These are phyloP conservation scores for Prunella himalayana DNA, from an alignment of 2,113 vertebrate species.

Conservation along the genomic window DNA sequence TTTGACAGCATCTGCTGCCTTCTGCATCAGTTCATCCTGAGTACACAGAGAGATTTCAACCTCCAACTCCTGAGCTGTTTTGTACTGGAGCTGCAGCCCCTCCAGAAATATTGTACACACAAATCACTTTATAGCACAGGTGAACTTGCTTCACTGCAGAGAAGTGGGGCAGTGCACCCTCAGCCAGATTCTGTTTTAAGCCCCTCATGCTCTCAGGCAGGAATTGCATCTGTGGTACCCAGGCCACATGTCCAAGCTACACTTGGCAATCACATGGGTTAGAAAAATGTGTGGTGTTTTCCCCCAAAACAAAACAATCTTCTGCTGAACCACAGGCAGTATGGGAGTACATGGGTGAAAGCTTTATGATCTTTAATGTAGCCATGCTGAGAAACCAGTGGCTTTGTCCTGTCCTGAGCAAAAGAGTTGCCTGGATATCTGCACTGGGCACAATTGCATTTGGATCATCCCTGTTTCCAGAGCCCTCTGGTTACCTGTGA, in stretches of 20 bases:
- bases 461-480: neutral
- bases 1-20: neutral
- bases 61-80: neutral
- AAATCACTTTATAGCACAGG: neutral
- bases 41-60: fast-evolving
- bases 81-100: neutral
- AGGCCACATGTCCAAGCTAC: neutral
- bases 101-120: neutral
- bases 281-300: neutral
- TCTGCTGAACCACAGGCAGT: neutral
- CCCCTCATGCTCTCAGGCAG: neutral
- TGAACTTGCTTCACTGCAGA: neutral
- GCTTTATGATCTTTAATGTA: neutral
- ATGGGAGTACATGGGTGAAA: neutral
- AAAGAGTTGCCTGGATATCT: neutral
- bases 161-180: neutral
- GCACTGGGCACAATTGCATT: neutral
- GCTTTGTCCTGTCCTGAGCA: neutral
- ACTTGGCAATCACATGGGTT: fast-evolving
- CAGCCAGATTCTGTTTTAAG: neutral
- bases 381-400: neutral
- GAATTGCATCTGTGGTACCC: neutral
- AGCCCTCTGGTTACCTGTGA: neutral
- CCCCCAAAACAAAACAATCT: neutral
- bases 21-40: neutral